Base-by-base conservation (phyloP, 2,797 vertebrate species). In the Lepilemur septentrionalis region DNA sequence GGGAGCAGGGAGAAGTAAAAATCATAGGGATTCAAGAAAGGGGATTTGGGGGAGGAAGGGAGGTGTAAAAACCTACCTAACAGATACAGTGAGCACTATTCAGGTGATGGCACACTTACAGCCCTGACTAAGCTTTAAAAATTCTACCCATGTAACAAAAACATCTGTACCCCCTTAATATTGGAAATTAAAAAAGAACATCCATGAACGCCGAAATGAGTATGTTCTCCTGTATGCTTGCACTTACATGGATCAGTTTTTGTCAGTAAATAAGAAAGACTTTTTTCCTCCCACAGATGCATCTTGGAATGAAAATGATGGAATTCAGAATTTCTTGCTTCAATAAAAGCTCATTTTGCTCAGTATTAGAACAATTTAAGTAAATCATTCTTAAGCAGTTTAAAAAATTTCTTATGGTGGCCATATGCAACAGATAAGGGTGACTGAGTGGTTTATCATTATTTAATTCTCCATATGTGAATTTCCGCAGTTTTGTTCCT, bases 401-500 rank as follows among this genome's bases (percentile, higher is more conserved):
- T 57, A 17, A 14, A 59, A 83, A 90, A 67, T 57, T 65, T 78
- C 15, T 85, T 63, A 18, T 14, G 48, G 43, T 67, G 35, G 8
- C 48, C 23, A 65, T 81, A 48, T n/a, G 30, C n/a, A 95, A 41
- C 32, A 97, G 82, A 84, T 82, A 76, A 38, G 5, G 12, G 32
- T 90, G 35, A 72, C 8, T 72, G 5, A 50, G 25, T 57, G 14
- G 35, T 81, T 85, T 81, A 70, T 84, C 72, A 48, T 61, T 86
- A 59, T 85, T 84, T 85, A 78, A 95, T 92, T 95, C 30, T 70
- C 79, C 50, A 50, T 72, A 80, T 87, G 32, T 94, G 43, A 85
- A 85, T 93, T 94, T 59, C 78, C 59, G 75, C n/a, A 72, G 23
- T 72, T 94, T 94, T 92, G 52, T 75, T 89, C 38, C 25, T 67